Base-by-base conservation (phyloP, 2,888 invertebrate genomes). In the Nomada fabriciana region DNA sequence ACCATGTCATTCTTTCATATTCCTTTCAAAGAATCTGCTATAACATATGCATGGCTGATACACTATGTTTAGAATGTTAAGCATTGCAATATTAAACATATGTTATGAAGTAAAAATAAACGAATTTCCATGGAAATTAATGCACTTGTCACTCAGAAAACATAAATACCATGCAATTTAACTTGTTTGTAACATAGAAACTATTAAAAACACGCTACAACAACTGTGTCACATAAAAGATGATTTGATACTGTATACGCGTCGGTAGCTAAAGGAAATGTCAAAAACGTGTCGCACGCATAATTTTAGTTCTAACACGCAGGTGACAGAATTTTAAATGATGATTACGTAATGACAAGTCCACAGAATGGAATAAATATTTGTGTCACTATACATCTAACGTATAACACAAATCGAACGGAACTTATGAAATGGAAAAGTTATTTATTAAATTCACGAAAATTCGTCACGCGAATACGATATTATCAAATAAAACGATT, bases 301-400 rank as follows among this genome's bases (percentile, higher is more conserved):
- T 74, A 61, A 73, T 64, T 57, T 64, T 76, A 52, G 36, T 57
- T 23, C 29, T 65, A 50, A 50, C 55, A 18, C 52, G 47, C 15
- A 68, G 59, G 9, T 61, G 73, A 81, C 78, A 81, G 76, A 20
- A 75, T 82, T 84, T 87, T 63, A 80, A 82, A 83, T 83, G 74
- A 82, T 65, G 80, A 88, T 89, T 89, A 89, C 79, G 76, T 89
- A 89, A 89, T 84, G 67, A 83, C 50, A 86, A 74, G 64, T 75
- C 36, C 76, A 61, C 75, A 65, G 65, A 72, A 65, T 64, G 61
- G 67, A 85, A 86, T 84, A 86, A 88, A 87, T 88, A 82, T 74
- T 79, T 70, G 74, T 72, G 65, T 80, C 84, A 76, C 76, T 83
- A 65, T 75, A 55, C 60, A 67, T 68, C 55, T 73, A 65, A 73